A percentile compares a stretch with the other conserved stretches of the same genome.
Evolutionary conservation across 30 jellyfish, hydroid and myxozoan genomes (phyloP).

Genomic region (Turritopsis rubra): DNA sequence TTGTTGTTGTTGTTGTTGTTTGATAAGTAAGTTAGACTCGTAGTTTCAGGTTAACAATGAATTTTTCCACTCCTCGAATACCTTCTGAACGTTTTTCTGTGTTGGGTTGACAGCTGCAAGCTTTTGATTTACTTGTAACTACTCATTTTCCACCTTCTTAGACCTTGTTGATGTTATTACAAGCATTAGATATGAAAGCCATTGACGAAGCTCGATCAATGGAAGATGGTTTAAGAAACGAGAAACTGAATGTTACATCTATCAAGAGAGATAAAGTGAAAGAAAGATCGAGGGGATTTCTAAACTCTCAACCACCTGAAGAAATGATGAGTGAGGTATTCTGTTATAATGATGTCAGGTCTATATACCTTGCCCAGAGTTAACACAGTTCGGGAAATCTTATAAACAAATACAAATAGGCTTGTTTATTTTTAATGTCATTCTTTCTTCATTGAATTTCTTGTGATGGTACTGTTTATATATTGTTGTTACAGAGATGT

Average conservation of each 20-base stretch:
- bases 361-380: no score
- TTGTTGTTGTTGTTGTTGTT: no score
- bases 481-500: no score
- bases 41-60: neutral
- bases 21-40: neutral
- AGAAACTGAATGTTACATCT: conserved; percentile 35
- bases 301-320: conserved; percentile 37
- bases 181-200: conserved; percentile 45
- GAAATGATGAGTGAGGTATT: conserved; percentile 49
- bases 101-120: no score
- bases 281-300: conserved; percentile 22
- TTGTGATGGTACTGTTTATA: no score
- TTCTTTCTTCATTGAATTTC: no score
- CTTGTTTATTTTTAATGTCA: no score
- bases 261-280: conserved; percentile 54
- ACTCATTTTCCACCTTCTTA: no score
- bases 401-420: no score
- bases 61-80: neutral
- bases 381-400: no score
- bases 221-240: conserved; percentile 31
- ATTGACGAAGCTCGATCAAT: conserved; percentile 45
- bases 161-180: conserved; percentile 47
- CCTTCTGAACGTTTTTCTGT: neutral
- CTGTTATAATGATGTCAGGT: neutral
- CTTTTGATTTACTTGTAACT: no score